Conservation (phyloP, 2,113 vertebrate species). For the Ramphastos sulfuratus region DNA sequence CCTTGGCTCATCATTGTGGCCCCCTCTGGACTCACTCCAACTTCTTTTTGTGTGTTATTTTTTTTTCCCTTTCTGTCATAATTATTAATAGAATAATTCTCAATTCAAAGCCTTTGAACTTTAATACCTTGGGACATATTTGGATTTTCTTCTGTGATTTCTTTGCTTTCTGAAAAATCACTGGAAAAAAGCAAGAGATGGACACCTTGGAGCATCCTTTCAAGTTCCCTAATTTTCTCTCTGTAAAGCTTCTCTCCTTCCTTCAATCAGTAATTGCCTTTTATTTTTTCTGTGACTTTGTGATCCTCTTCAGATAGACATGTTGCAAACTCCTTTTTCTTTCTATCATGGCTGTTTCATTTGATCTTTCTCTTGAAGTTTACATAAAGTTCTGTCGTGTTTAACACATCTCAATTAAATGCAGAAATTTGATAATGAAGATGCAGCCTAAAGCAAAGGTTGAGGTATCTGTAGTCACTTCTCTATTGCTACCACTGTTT, state of each 20-base stretch:
- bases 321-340: not conserved
- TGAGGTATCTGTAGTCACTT: not conserved
- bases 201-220: not conserved
- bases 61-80: fast-evolving
- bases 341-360: not conserved
- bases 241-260: not conserved
- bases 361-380: not conserved
- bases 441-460: not conserved
- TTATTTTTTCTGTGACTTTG: not conserved
- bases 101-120: not conserved
- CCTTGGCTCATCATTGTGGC: no score
- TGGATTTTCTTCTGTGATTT: not conserved
- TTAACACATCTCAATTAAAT: not conserved
- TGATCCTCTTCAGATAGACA: not conserved
- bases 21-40: no score
- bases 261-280: not conserved
- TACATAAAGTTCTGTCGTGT: fast-evolving
- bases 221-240: not conserved
- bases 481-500: not conserved
- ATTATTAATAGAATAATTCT: not conserved
- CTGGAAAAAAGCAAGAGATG: not conserved
- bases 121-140: not conserved
- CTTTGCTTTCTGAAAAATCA: not conserved
- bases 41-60: not conserved
- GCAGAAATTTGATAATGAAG: not conserved